phyloP scores from a whole-genome alignment of 2,888 invertebrate genomes.

The Limnephilus rhombicus region DNA sequence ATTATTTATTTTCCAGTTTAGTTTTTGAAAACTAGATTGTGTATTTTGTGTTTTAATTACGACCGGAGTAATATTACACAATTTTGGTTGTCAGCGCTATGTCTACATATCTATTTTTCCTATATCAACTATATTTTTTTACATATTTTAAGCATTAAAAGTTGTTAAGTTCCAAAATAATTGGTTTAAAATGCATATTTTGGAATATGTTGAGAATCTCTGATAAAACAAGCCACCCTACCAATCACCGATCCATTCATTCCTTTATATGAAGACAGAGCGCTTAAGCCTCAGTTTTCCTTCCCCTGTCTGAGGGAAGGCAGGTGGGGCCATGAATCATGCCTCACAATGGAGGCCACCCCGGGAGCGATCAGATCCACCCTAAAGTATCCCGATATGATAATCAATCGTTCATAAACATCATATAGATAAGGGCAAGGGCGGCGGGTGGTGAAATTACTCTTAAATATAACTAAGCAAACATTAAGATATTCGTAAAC shows the following conservation, averaged over 20 bases:
- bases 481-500: too few species aligned
- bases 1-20: too few species aligned
- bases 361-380: constrained; percentile 46
- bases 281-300: constrained; percentile 64
- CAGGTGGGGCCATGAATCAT: constrained; percentile 66
- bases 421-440: constrained; percentile 62
- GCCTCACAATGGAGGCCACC: constrained; percentile 62
- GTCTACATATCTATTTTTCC: too few species aligned
- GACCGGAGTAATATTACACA: too few species aligned
- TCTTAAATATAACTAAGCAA: background rate
- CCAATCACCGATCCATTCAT: constrained; percentile 65
- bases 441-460: background rate
- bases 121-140: too few species aligned
- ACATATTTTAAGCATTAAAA: too few species aligned
- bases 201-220: background rate
- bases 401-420: constrained; percentile 67
- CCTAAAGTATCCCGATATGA: constrained; percentile 61
- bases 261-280: constrained; percentile 63
- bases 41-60: too few species aligned
- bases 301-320: constrained; percentile 52
- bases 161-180: background rate
- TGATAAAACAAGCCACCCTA: constrained; percentile 38
- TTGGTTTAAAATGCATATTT: background rate
- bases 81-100: too few species aligned
- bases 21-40: too few species aligned